Percentiles rank a stretch among this genome's conserved stretches.
These are phyloP conservation scores for Carassius auratus DNA, from an alignment of 2,113 vertebrate genomes.

Conservation along the genomic window DNA sequence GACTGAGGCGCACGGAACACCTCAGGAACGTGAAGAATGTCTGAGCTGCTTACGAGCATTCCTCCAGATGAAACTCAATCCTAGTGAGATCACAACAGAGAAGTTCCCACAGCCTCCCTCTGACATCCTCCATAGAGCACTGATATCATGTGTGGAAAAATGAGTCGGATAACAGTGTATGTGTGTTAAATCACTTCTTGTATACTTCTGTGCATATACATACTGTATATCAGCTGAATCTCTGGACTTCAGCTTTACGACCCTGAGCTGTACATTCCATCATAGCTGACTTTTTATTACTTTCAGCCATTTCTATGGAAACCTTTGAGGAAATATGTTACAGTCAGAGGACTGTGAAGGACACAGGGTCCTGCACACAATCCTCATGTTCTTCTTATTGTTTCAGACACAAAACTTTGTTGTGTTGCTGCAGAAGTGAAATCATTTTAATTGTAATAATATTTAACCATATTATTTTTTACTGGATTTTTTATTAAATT, in stretches of 20 bases:
- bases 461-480: background rate
- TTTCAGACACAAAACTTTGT: background rate
- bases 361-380: background rate
- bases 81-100: constrained; percentile 68
- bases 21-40: constrained; percentile 67
- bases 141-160: constrained; percentile 39
- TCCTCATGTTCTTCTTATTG: background rate
- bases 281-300: background rate
- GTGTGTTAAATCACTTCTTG: background rate
- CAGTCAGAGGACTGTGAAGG: background rate
- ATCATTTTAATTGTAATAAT: no score
- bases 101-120: constrained; percentile 76
- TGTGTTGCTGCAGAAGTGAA: background rate
- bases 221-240: background rate
- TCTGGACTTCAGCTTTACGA: background rate
- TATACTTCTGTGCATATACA: background rate
- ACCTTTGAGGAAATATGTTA: constrained; percentile 8
- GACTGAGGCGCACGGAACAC: constrained; percentile 53
- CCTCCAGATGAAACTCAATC: constrained; percentile 73
- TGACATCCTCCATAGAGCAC: constrained; percentile 50
- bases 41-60: constrained; percentile 68
- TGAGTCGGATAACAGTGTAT: background rate
- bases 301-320: constrained; percentile 28
- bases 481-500: background rate
- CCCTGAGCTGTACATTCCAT: constrained; percentile 24